Evolutionary conservation across 2,113 vertebrate species (phyloP).

Genomic region (Semicossyphus pulcher): DNA sequence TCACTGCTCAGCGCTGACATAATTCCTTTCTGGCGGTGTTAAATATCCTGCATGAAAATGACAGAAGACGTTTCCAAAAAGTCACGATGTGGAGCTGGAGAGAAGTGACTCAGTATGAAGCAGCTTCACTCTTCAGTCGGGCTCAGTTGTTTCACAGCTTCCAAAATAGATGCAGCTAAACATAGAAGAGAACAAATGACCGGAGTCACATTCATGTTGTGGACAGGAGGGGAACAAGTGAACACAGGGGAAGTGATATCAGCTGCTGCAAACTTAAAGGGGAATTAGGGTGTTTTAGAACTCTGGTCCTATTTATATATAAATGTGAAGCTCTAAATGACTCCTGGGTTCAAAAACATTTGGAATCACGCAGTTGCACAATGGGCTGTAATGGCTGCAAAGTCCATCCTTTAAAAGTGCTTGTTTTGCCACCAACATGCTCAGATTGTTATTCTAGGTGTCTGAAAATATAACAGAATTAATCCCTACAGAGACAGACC

Average conservation of each 20-base stretch:
- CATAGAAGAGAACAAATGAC: constrained; percentile 62
- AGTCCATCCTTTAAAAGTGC: too few species aligned
- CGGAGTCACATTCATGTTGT: constrained; percentile 32
- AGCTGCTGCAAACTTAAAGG: background rate
- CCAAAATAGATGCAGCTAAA: constrained; percentile 71
- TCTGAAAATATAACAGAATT: too few species aligned
- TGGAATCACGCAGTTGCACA: too few species aligned
- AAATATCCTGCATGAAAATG: background rate
- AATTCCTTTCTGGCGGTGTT: background rate
- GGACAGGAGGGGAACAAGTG: background rate
- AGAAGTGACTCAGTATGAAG: background rate
- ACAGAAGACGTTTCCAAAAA: constrained; percentile 7
- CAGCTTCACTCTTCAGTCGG: background rate
- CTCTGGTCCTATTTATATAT: too few species aligned
- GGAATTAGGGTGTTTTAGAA: background rate
- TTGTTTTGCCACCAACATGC: too few species aligned
- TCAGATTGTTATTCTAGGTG: too few species aligned
- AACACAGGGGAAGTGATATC: background rate
- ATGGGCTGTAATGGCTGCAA: too few species aligned
- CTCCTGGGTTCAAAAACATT: too few species aligned
- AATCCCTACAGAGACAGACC: too few species aligned
- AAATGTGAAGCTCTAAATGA: too few species aligned
- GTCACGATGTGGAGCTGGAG: background rate
- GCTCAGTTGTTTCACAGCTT: constrained; percentile 44
- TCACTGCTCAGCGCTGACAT: constrained; percentile 36